Evolutionary conservation across 1,140 invertebrate genomes (phyloP), one percentile per base, ranked within the genome.

Genomic region (Drosophila nasuta): DNA sequence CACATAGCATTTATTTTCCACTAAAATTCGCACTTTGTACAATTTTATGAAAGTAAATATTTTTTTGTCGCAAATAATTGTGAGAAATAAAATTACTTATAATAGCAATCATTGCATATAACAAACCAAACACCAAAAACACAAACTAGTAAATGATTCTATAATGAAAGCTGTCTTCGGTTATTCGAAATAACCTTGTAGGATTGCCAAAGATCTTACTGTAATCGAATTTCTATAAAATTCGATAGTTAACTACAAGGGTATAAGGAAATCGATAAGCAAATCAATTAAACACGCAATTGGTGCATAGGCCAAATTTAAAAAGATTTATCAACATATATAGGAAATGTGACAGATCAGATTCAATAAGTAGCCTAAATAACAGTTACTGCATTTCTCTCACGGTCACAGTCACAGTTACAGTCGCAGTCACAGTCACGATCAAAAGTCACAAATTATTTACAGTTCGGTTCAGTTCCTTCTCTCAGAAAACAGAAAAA

Each of bases 391-490:
- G 52, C 54, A 30, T 63, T 49, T 66, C 38, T 79, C 72, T 35
- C 41, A 76, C 58, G 57, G 62, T 46, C 28, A 65, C 56, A 45
- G 62, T 77, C 63, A 68, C 41, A 43, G 73, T 6, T 33, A 33
- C 20, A 25, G 20, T 33, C 30, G 30, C 54, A 62, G 20, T 25
- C 20, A 25, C 48, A 73, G 46, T 67, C 66, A 66, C 28, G 25
- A 10, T 60, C 58, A 46, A 8, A 20, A 17, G 51, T 65, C 66
- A 75, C 58, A 75, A 51, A 25, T 57, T 43, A 46, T 65, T 62
- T 15, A 62, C 72, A 75, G 65, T 85, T 85, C 82, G 82, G 81
- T 85, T 85, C 68, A 85, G 81, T 85, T 86, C 82, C 82, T 86
- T 75, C 54, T 78, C 67, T 73, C 75, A 65, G 10, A 7, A 51